These are phyloP conservation scores for Drosophila nebulosa DNA, from an alignment of 1,140 invertebrate genomes.

Conservation along the genomic window DNA sequence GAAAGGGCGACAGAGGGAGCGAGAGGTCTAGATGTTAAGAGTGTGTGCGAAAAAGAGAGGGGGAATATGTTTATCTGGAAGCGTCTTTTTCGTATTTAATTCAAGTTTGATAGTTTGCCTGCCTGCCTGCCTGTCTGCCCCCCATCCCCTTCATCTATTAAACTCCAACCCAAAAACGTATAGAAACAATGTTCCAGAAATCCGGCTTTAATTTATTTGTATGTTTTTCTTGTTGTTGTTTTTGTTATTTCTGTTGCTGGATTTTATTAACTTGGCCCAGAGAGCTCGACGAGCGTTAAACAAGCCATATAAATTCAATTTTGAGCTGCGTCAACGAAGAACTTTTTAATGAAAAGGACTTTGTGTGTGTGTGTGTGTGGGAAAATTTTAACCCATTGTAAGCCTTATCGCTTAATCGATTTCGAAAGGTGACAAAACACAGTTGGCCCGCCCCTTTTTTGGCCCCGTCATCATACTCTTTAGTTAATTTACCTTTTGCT, in stretches of 20 bases:
- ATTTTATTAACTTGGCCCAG: conserved; percentile 41
- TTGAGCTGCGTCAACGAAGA: conserved; percentile 28
- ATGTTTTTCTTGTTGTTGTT: conserved; percentile 8
- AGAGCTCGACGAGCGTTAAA: conserved; percentile 44
- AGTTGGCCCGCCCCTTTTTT: conserved; percentile 19
- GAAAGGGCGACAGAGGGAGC: conserved; percentile 4
- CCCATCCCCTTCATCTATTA: not conserved
- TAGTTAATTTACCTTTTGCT: conserved; percentile 62
- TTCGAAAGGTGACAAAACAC: conserved; percentile 72
- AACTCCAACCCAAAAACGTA: not conserved
- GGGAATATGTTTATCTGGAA: not conserved
- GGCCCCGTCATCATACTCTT: not conserved
- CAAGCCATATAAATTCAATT: conserved; percentile 75
- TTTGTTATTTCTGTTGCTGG: not conserved
- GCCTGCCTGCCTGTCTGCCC: not conserved
- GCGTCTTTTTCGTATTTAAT: conserved; percentile 54
- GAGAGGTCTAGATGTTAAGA: too few relatives aligned
- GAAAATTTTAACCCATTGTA: conserved; percentile 33
- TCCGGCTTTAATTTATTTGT: conserved; percentile 67
- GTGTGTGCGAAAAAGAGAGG: conserved; percentile 14
- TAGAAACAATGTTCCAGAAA: conserved; percentile 54
- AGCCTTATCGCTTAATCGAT: conserved; percentile 66
- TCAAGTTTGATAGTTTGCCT: conserved; percentile 75
- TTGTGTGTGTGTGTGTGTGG: conserved; percentile 5
- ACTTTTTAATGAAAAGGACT: conserved; percentile 10